Percentiles rank a stretch among this genome's conserved stretches.
Evolutionary conservation across 2,113 vertebrate genomes (phyloP).

Genomic region (Egretta garzetta): DNA sequence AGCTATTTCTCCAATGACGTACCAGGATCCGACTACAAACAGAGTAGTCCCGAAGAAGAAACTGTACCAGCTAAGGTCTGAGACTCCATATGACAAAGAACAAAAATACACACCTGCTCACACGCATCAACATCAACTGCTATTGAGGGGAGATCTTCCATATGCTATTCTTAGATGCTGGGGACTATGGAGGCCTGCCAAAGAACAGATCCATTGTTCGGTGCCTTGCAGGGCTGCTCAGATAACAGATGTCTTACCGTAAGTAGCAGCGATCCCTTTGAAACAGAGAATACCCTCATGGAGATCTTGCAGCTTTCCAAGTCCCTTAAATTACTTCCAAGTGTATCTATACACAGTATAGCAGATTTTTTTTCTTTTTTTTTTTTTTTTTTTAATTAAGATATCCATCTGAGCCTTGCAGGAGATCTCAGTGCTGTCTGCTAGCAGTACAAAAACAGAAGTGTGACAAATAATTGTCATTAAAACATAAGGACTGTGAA

Average conservation of each 20-base stretch:
- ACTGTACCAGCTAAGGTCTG: neutral
- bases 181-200: slow-evolving; percentile 5
- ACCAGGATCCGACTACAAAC: neutral
- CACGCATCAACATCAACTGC: neutral
- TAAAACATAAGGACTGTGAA: neutral
- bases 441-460: neutral
- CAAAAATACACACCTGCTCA: neutral
- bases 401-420: neutral
- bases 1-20: neutral
- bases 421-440: neutral
- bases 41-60: neutral
- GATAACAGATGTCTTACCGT: slow-evolving; percentile 37
- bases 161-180: slow-evolving; percentile 20
- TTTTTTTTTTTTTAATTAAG: neutral
- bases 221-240: slow-evolving; percentile 21
- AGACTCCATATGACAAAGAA: neutral
- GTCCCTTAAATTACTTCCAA: slow-evolving; percentile 28
- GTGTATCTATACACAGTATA: neutral
- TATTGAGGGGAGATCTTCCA: neutral
- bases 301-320: slow-evolving; percentile 19
- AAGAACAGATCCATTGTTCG: slow-evolving; percentile 14
- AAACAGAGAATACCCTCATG: slow-evolving; percentile 12
- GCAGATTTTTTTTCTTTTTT: neutral
- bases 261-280: neutral
- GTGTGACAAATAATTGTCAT: neutral